phyloP scores from a whole-genome alignment of 2,888 invertebrate genomes.

The Cerastis rubricosa region DNA sequence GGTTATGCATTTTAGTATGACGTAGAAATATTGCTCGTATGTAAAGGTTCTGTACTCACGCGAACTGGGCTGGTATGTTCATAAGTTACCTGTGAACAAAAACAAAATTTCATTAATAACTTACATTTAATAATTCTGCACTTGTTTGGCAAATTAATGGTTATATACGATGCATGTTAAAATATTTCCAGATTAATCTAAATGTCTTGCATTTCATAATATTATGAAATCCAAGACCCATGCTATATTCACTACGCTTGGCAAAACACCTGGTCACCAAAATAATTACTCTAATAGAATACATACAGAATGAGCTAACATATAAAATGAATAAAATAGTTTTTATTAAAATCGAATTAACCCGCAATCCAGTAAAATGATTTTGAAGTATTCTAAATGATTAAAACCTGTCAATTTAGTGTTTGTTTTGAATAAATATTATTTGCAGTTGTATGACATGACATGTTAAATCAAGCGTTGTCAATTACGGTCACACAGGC shows the following conservation, averaged over 20 bases:
- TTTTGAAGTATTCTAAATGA: slow-evolving; percentile 4
- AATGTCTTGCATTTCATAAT: background rate
- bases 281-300: background rate
- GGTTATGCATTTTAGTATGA: background rate
- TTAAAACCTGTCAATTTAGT: background rate
- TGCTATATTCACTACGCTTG: background rate
- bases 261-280: background rate
- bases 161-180: background rate
- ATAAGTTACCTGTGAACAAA: slow-evolving; percentile 54
- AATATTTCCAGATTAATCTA: background rate
- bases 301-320: background rate
- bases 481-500: background rate
- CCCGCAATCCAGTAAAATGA: background rate
- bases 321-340: background rate
- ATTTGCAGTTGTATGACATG: slow-evolving; percentile 5
- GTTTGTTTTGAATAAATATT: slow-evolving; percentile 26
- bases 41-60: slow-evolving; percentile 36
- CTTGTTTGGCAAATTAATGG: background rate
- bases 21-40: background rate
- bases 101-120: slow-evolving; percentile 26
- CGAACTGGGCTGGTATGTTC: slow-evolving; percentile 12
- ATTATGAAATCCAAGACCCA: background rate
- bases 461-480: slow-evolving; percentile 12
- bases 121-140: background rate
- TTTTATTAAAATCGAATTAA: slow-evolving; percentile 5